phyloP scores from a whole-genome alignment of 2,113 vertebrate genomes.

The Petaurus breviceps region DNA sequence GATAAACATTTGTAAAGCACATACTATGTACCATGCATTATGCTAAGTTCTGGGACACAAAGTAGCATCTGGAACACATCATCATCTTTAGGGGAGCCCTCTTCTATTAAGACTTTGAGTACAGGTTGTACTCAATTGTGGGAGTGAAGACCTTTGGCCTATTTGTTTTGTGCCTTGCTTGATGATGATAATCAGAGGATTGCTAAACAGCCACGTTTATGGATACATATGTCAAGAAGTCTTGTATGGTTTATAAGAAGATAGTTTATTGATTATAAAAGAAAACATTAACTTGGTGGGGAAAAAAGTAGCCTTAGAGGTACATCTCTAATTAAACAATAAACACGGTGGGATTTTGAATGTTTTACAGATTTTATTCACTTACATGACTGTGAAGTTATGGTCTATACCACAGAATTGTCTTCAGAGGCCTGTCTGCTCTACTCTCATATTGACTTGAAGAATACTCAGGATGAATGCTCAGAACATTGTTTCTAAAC shows the following conservation, averaged over 20 bases:
- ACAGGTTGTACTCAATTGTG: background rate
- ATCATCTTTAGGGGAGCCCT: background rate
- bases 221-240: background rate
- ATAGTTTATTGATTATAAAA: background rate
- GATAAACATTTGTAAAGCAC: background rate
- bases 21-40: background rate
- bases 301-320: background rate
- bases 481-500: background rate
- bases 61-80: background rate
- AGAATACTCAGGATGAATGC: background rate
- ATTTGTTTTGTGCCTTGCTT: background rate
- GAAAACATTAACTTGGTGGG: background rate
- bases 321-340: background rate
- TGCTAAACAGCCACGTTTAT: background rate
- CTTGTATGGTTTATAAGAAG: background rate
- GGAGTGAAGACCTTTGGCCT: background rate
- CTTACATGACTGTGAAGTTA: background rate
- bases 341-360: background rate
- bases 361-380: background rate
- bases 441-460: background rate
- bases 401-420: background rate
- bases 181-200: background rate
- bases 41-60: background rate
- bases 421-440: background rate
- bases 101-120: background rate